Conservation (phyloP, 2,888 invertebrate genomes). For the Empis livida region DNA sequence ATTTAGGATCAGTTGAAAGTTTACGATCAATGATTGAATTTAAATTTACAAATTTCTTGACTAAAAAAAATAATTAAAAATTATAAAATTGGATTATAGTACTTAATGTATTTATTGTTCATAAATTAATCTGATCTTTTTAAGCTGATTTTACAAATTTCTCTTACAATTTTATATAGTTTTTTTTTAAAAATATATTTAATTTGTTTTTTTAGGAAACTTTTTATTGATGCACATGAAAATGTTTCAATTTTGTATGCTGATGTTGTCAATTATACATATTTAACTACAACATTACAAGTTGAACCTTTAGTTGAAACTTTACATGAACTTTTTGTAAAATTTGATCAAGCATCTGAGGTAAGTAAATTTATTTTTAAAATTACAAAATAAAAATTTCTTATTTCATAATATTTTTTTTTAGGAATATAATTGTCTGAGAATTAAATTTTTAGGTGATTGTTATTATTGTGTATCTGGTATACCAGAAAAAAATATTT, state of each 20-base stretch:
- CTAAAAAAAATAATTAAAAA: no score
- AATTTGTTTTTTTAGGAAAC: constrained; percentile 43
- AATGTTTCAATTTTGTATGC: constrained; percentile 86
- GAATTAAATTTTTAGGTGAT: constrained; percentile 88
- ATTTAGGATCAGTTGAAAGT: no score
- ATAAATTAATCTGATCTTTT: no score
- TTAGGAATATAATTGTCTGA: constrained; percentile 57
- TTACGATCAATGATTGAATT: no score
- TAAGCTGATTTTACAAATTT: no score
- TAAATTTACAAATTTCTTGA: no score
- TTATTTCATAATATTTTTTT: background rate
- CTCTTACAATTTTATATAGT: no score
- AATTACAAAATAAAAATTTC: background rate
- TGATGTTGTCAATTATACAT: constrained; percentile 85
- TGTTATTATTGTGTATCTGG: constrained; percentile 91
- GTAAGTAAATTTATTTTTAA: constrained; percentile 34
- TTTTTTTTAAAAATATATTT: no score
- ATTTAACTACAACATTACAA: constrained; percentile 59
- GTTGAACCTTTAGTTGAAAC: constrained; percentile 75
- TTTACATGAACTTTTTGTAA: constrained; percentile 78
- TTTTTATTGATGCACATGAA: constrained; percentile 76
- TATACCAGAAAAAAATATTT: constrained; percentile 58
- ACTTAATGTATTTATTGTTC: no score
- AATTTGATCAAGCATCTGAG: constrained; percentile 84
- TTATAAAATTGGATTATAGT: no score